Base-by-base conservation (phyloP, 2,113 vertebrate genomes). In the Pagrus major region DNA sequence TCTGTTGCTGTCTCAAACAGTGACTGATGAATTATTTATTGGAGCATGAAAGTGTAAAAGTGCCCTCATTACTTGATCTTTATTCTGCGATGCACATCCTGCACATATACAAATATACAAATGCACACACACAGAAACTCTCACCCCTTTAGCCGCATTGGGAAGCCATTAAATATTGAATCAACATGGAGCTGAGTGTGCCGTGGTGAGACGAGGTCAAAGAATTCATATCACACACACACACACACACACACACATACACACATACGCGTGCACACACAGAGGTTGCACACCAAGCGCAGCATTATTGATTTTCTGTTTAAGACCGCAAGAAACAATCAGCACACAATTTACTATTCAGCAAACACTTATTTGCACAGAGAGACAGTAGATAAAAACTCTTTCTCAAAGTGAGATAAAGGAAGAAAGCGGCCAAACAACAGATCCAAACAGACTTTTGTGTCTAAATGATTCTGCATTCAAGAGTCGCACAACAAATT, bases 271-370 rank as follows among this genome's bases (percentile, higher is more conserved):
- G 2, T n/a, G 21, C 52, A 55, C 58, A 72, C 65, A 46, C 27
- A 41, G 58, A 72, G 67, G 84, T 77, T 72, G 56, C 86, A 82
- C 71, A 80, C 75, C 60, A 73, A 8, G 31, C 35, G 83, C 37
- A 46, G 66, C 52, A 49, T 64, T 74, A 90, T 90, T 82, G 88
- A 91, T 91, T 91, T 90, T 87, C 65, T 80, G 76, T 88, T 90
- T 81, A 77, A 78, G 82, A 70, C 76, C 21, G 7, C 83, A 72
- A 92, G 64, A 88, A 87, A 83, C 73, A 90, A 88, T 92, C 81
- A 87, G 78, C 59, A 70, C 25, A 58, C 77, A 77, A 66, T 89
- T 83, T 77, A 81, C 69, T 73, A 69, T 84, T 84, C 77, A 75
- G 54, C 66, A 51, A 86, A 75, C 56, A 63, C 82, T 79, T 83